A percentile compares a stretch with the other conserved stretches of the same genome.
Conservation (phyloP, 1,140 invertebrate genomes). For the Anoplophora glabripennis region DNA sequence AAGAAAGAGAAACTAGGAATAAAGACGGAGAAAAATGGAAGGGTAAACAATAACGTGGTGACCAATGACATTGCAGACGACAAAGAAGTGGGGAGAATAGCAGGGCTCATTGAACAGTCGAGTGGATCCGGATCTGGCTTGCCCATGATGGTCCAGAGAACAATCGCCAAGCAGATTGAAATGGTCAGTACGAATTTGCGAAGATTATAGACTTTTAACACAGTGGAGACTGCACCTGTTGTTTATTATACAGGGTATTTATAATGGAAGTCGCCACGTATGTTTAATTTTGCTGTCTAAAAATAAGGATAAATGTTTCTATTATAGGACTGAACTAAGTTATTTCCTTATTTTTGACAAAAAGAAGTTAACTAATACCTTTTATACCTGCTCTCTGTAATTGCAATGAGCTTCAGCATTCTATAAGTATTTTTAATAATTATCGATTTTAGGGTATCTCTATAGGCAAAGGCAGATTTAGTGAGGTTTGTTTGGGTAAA, state of each 20-base stretch:
- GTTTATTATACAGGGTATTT: too few relatives aligned
- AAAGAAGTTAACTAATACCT: too few relatives aligned
- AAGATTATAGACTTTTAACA: too few relatives aligned
- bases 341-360: too few relatives aligned
- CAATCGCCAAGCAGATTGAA: constrained; percentile 88
- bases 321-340: too few relatives aligned
- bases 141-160: constrained; percentile 86
- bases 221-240: too few relatives aligned
- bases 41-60: neutral
- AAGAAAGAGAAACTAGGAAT: neutral
- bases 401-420: too few relatives aligned
- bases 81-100: neutral
- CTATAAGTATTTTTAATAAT: too few relatives aligned
- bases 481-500: constrained; percentile 74
- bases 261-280: too few relatives aligned
- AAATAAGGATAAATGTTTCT: too few relatives aligned
- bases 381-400: too few relatives aligned
- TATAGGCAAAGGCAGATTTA: constrained; percentile 85
- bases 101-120: constrained; percentile 68
- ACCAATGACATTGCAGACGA: neutral
- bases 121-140: constrained; percentile 85
- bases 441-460: constrained; percentile 46
- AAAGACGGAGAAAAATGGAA: neutral
- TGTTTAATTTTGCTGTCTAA: too few relatives aligned
- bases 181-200: constrained; percentile 63